A percentile compares a stretch with the other conserved stretches of the same genome.
Evolutionary conservation across 2,888 invertebrate genomes (phyloP).

Genomic region (Melanargia galathea): DNA sequence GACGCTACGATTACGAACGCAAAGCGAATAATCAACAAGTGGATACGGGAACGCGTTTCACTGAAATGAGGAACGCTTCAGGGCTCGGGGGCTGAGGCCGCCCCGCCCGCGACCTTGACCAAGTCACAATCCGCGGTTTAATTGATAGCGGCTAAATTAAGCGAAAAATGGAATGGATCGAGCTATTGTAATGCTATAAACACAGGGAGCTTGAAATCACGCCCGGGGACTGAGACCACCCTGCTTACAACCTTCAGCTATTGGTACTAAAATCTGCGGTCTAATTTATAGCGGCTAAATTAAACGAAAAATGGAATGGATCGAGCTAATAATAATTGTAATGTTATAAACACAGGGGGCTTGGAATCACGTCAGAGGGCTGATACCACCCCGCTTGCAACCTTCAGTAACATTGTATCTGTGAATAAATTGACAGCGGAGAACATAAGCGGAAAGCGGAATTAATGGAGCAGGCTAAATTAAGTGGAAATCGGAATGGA

Average conservation of each 20-base stretch:
- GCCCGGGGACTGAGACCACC: not conserved
- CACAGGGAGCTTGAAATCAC: not conserved
- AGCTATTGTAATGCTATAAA: too few species aligned
- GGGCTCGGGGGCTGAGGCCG: conserved; percentile 28
- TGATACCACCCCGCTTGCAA: too few species aligned
- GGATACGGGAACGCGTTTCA: conserved; percentile 26
- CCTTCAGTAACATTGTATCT: not conserved
- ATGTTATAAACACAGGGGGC: too few species aligned
- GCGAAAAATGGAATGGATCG: too few species aligned
- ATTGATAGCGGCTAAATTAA: conserved; percentile 10
- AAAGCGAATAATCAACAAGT: conserved; percentile 12
- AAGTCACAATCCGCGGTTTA: conserved; percentile 13
- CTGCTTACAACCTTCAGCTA: too few species aligned
- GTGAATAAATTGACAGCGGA: not conserved
- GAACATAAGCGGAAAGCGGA: conserved; percentile 10
- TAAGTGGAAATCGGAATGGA: too few species aligned
- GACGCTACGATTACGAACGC: not conserved
- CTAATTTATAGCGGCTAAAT: too few species aligned
- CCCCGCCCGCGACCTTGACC: conserved; percentile 32
- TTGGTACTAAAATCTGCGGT: too few species aligned
- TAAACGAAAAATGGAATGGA: too few species aligned
- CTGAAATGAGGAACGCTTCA: conserved; percentile 35
- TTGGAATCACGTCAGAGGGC: too few species aligned
- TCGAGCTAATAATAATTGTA: too few species aligned
- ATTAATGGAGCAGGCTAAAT: too few species aligned